These are phyloP conservation scores for Odontamblyopus lacepedii DNA, from an alignment of 2,797 vertebrate genomes.

Conservation along the genomic window DNA sequence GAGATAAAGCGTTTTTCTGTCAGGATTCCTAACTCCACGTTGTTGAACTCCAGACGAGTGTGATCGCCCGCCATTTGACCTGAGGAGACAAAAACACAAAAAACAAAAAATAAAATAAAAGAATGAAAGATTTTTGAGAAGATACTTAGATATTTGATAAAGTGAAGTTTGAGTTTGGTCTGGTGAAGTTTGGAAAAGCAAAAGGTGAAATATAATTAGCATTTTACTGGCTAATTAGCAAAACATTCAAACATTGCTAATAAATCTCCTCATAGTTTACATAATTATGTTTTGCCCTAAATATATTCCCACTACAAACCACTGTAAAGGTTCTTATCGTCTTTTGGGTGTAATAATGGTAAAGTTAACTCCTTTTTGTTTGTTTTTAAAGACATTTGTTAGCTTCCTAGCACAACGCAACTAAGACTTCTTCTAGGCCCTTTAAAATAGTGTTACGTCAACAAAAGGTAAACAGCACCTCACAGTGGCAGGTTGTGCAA, in stretches of 20 bases:
- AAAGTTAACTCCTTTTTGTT: too few species aligned
- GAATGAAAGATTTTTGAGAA: background rate
- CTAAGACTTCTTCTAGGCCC: background rate
- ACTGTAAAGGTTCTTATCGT: too few species aligned
- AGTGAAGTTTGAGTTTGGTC: background rate
- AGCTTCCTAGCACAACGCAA: background rate
- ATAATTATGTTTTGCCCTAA: too few species aligned
- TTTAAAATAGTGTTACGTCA: background rate
- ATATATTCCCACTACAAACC: too few species aligned
- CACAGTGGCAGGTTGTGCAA: background rate
- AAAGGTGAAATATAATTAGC: background rate
- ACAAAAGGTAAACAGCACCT: background rate
- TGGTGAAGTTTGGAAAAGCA: background rate
- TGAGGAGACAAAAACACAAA: constrained; percentile 41
- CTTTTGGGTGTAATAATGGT: too few species aligned
- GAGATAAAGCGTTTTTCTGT: constrained; percentile 94
- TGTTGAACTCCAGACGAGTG: constrained; percentile 96
- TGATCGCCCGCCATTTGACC: constrained; percentile 97
- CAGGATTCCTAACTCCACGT: constrained; percentile 95
- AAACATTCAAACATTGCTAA: too few species aligned
- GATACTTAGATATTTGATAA: background rate
- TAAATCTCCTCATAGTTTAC: too few species aligned
- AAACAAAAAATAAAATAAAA: background rate
- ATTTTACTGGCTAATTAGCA: too few species aligned
- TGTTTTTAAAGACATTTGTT: too few species aligned